Percentiles rank a stretch among this genome's conserved stretches.
phyloP scores from a whole-genome alignment of 2,113 vertebrate species.

The Esox niger region DNA sequence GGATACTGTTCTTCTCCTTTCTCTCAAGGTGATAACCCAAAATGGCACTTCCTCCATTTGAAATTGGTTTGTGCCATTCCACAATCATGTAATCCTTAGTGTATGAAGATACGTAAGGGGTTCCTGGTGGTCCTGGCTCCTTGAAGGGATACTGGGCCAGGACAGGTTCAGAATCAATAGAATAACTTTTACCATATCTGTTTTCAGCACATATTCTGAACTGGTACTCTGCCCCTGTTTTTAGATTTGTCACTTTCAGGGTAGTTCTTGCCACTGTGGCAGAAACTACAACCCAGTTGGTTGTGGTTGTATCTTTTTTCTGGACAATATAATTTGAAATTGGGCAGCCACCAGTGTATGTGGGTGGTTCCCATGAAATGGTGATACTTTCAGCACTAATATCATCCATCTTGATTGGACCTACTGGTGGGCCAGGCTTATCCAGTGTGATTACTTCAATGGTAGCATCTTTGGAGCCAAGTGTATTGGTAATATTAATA shows the following conservation, averaged over 20 bases:
- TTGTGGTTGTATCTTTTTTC: conserved; percentile 96
- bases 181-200: conserved; percentile 94
- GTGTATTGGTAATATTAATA: conserved; percentile 82
- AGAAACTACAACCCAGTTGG: conserved; percentile 89
- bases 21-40: conserved; percentile 94
- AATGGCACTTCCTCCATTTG: conserved; percentile 90
- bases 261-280: conserved; percentile 95
- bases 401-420: conserved; percentile 91
- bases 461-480: conserved; percentile 86
- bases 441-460: conserved; percentile 92
- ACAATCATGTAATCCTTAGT: conserved; percentile 92
- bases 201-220: conserved; percentile 98
- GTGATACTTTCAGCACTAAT: conserved; percentile 94
- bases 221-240: conserved; percentile 94
- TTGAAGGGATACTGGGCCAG: conserved; percentile 96
- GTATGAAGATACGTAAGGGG: conserved; percentile 84
- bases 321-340: conserved; percentile 96
- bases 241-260: conserved; percentile 89
- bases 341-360: conserved; percentile 90
- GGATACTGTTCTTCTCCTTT: conserved; percentile 97
- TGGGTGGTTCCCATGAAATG: conserved; percentile 88
- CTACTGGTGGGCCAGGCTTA: conserved; percentile 92
- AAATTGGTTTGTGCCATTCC: conserved; percentile 94
- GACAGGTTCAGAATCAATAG: conserved; percentile 84
- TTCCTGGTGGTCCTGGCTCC: conserved; percentile 94